These are phyloP conservation scores for Augochlorella aurata DNA, from an alignment of 2,888 invertebrate genomes.

Conservation along the genomic window DNA sequence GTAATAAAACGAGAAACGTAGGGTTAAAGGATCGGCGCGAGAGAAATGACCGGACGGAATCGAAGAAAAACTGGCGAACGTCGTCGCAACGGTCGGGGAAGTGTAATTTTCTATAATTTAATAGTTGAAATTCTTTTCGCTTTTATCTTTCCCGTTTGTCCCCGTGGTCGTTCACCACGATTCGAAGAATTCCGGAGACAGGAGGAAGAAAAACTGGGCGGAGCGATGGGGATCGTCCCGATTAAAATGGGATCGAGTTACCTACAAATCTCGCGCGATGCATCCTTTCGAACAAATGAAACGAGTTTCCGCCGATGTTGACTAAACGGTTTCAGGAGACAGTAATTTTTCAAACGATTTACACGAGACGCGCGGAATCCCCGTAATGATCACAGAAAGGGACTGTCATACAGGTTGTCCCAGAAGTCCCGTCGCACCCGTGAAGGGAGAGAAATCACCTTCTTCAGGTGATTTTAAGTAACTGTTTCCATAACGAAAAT, in stretches of 20 bases:
- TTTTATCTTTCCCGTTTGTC: slow-evolving; percentile 22
- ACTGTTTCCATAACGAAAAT: too few species aligned
- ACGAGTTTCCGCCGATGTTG: neutral
- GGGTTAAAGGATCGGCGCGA: slow-evolving; percentile 44
- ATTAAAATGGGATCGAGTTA: slow-evolving; percentile 35
- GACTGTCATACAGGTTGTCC: neutral
- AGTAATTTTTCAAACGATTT: neutral
- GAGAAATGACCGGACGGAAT: slow-evolving; percentile 38
- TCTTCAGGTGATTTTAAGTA: too few species aligned
- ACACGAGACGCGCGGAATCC: neutral
- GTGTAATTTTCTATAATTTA: slow-evolving; percentile 71
- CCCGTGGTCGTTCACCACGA: slow-evolving; percentile 13
- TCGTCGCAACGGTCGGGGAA: slow-evolving; percentile 25
- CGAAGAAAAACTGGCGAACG: slow-evolving; percentile 42
- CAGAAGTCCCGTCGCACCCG: neutral
- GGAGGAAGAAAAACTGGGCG: neutral
- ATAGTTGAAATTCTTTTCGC: slow-evolving; percentile 66
- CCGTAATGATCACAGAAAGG: neutral
- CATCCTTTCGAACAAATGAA: slow-evolving; percentile 24
- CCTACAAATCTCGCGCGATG: slow-evolving; percentile 30
- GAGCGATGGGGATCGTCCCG: slow-evolving; percentile 13
- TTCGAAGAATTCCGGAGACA: neutral
- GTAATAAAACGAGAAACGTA: slow-evolving; percentile 58
- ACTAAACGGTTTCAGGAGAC: neutral
- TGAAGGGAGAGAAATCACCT: too few species aligned